Conservation (phyloP, 2,113 vertebrate species). For the Dromiciops gliroides region DNA sequence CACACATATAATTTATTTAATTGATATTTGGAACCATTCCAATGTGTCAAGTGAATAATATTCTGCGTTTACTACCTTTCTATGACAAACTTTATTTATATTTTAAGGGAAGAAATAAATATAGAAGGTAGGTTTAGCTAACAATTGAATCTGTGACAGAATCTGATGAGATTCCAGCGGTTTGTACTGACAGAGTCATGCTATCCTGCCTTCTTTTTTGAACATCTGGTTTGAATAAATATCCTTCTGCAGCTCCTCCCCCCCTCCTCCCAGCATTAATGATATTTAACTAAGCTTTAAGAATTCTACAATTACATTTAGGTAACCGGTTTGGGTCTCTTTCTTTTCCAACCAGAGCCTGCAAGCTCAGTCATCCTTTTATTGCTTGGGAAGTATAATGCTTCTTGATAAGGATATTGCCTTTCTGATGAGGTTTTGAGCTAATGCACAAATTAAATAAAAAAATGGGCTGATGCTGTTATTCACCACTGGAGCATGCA, state of each 20-base stretch:
- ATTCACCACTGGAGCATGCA: constrained; percentile 45
- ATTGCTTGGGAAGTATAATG: constrained; percentile 20
- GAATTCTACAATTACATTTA: constrained; percentile 41
- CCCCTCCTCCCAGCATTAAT: not conserved
- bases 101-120: constrained; percentile 55
- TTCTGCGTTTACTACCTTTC: constrained; percentile 28
- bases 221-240: not conserved
- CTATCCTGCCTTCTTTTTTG: not conserved
- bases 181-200: not conserved
- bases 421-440: constrained; percentile 47
- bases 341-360: constrained; percentile 31
- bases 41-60: constrained; percentile 40
- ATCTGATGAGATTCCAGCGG: not conserved
- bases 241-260: too few relatives aligned
- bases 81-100: constrained; percentile 48
- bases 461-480: constrained; percentile 54
- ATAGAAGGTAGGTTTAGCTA: constrained; percentile 2
- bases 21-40: constrained; percentile 50
- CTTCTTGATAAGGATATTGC: not conserved
- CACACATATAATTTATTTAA: constrained; percentile 48
- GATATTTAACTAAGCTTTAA: constrained; percentile 16
- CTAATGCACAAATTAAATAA: constrained; percentile 61
- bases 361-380: constrained; percentile 39
- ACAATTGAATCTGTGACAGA: not conserved
- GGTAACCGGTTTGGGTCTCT: constrained; percentile 28